phyloP scores from a whole-genome alignment of 2,888 invertebrate genomes.

The Cerastoderma edule region DNA sequence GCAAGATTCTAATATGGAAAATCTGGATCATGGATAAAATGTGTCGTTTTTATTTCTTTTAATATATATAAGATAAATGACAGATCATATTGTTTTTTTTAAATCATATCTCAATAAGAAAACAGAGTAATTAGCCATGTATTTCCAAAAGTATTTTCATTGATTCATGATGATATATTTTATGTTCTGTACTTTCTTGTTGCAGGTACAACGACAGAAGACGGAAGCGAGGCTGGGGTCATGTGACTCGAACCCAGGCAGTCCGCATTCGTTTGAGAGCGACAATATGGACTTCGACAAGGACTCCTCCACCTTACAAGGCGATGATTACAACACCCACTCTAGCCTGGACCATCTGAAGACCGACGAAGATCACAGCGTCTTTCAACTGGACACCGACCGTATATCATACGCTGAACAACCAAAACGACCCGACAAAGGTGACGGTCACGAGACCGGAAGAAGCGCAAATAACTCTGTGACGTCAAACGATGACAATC shows the following conservation, averaged over 20 bases:
- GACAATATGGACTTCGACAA: conserved; percentile 42
- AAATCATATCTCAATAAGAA: too few relatives aligned
- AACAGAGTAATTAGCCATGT: too few relatives aligned
- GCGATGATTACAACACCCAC: not conserved
- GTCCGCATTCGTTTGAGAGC: conserved; percentile 54
- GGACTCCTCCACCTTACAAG: not conserved
- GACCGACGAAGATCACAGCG: conserved; percentile 15
- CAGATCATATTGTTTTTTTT: too few relatives aligned
- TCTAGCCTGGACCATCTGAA: conserved; percentile 15
- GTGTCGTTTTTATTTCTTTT: too few relatives aligned
- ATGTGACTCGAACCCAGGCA: conserved; percentile 46
- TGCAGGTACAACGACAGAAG: conserved; percentile 67
- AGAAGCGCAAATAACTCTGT: conserved; percentile 30
- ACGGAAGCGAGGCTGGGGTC: conserved; percentile 57
- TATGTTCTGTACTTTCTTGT: too few relatives aligned
- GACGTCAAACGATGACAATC: conserved; percentile 26
- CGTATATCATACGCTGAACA: conserved; percentile 4
- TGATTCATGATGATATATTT: too few relatives aligned
- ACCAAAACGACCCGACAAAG: conserved; percentile 6
- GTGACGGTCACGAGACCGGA: conserved; percentile 13
- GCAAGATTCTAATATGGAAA: too few relatives aligned
- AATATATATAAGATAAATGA: too few relatives aligned
- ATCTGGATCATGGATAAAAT: too few relatives aligned
- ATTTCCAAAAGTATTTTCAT: too few relatives aligned
- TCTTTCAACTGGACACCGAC: conserved; percentile 14